These are phyloP conservation scores for Pristionchus exspectatus DNA, from an alignment of 2,888 invertebrate genomes.

Conservation along the genomic window DNA sequence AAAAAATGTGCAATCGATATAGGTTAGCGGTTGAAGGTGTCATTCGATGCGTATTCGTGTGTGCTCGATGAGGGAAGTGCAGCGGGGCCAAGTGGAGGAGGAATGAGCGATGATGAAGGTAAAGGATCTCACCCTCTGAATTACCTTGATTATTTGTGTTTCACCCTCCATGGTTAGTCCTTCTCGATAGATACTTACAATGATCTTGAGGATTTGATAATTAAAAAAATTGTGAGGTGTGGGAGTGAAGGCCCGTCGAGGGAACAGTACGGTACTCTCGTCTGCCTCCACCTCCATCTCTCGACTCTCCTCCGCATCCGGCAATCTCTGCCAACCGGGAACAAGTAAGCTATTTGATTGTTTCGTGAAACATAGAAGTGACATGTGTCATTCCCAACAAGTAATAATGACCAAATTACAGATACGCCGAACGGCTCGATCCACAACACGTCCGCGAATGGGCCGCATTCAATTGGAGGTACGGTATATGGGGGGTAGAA, in stretches of 20 bases:
- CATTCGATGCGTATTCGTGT: conserved; percentile 84
- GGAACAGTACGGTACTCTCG: background rate
- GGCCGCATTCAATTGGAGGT: conserved; percentile 28
- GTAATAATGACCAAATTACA: background rate
- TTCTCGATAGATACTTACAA: no score
- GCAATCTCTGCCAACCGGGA: background rate
- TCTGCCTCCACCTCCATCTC: conserved; percentile 30
- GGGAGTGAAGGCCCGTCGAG: background rate
- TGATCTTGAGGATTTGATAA: no score
- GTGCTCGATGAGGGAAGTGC: conserved; percentile 82
- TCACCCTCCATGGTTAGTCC: no score
- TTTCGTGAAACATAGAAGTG: background rate
- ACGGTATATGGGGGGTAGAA: background rate
- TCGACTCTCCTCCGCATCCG: conserved; percentile 36
- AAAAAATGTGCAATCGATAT: no score
- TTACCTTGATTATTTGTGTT: background rate
- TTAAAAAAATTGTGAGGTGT: background rate
- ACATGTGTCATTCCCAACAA: background rate
- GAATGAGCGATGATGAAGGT: conserved; percentile 15
- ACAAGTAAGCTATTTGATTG: background rate
- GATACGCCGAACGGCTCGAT: conserved; percentile 52
- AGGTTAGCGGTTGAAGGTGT: conserved; percentile 64
- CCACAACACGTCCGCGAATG: conserved; percentile 7
- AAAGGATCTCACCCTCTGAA: background rate
- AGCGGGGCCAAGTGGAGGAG: background rate